Base-by-base conservation (phyloP, 1,140 invertebrate genomes). In the Ephestia elutella region DNA sequence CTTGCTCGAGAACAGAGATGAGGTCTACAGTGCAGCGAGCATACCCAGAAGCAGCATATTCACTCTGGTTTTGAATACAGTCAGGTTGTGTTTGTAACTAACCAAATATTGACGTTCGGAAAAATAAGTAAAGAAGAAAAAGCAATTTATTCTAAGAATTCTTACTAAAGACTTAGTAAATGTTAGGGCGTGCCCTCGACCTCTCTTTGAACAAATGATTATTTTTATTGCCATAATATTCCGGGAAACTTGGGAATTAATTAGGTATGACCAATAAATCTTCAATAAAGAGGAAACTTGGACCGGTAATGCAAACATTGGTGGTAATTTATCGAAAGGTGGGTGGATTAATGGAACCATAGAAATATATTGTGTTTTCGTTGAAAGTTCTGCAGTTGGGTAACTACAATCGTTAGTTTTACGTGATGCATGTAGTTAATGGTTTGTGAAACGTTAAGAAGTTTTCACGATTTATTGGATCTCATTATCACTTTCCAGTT, bases 181-280 rank as follows among this genome's bases (percentile, higher is more conserved):
- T 53, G 19, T n/a, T 25, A 13, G 50, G 50, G 50, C 50, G 50
- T 53, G 50, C 19, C 50, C 13, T 7, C 18, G 18, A 10, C 49
- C 13, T 9, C 19, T 25, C 50, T n/a, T n/a, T 21, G 50, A 28
- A 69, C 67, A 72, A 72, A 69, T 72, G 65, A 70, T 69, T 69
- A 61, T 60, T 65, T 71, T 72, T 69, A 72, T 69, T 62, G 60
- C 70, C 19, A 25, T 63, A 58, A 68, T 63, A 62, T 63, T 28
- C 60, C 18, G 35, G 56, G 53, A 54, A 53, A 49, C 54, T 55
- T 44, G 38, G 49, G 59, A 63, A 63, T 69, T 72, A 72, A 70
- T 72, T 69, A 69, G 64, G 54, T 64, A 56, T 62, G 57, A 59
- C 58, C 66, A 49, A 68, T 65, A 68, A 68, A 65, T 51, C 20